Base-by-base conservation (phyloP, 2,888 invertebrate species). In the Xylota sylvarum region DNA sequence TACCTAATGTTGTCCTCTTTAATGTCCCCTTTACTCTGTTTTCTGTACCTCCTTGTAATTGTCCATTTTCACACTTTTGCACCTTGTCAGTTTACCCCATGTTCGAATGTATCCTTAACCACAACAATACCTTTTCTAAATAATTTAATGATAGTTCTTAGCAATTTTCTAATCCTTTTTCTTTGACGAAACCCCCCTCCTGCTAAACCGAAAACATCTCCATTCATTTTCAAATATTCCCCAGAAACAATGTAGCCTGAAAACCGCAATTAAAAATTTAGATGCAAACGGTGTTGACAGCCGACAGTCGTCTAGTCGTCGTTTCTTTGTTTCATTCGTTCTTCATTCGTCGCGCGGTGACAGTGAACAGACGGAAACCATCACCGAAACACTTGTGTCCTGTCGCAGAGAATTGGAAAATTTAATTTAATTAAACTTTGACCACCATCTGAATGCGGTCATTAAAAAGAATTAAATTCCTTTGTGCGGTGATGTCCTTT, bases 351-450 rank as follows among this genome's bases (percentile, higher is more conserved):
- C 46, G 14, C 46, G 14, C 10, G 4, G 27, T 52, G 73, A 52
- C 73, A 52, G 14, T 19, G 35, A 48, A 50, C 48, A 55, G 67
- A 77, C 65, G 43, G 32, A 37, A 30, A 9, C 37, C 35, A 37
- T 48, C 73, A 55, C 30, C 52, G 37, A 64, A 55, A 67, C 77
- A 77, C 58, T 67, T 60, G 77, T 77, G 67, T 60, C 67, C 48
- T 67, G 77, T 60, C 58, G 32, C 62, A 52, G 55, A 12, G 52
- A 52, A 70, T 78, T 62, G 62, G 62, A 37, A 67, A 78, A 70
- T 78, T 70, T 78, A 70, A 78, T 78, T 78, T 55, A 78, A 78
- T 78, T 78, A 78, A 78, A 78, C 70, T 67, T 69, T 78, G 69
- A 70, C 70, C 78, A 70, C 52, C 43, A 55, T 69, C 70, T 46